Conservation (phyloP, 1,140 invertebrate genomes). For the Asbolus verrucosus region DNA sequence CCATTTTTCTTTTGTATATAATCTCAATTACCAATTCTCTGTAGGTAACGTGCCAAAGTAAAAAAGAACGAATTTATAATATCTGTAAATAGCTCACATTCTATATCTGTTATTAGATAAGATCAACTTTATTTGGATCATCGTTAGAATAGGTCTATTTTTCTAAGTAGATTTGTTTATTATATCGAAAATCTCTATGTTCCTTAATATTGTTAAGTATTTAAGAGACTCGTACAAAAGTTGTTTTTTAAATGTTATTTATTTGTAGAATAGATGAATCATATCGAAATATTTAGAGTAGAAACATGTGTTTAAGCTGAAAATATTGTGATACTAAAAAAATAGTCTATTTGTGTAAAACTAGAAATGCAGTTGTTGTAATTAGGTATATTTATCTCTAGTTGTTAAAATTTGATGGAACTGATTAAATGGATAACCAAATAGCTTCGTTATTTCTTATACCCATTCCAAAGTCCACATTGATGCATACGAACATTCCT, state of each 20-base stretch:
- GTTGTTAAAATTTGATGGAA: conserved; percentile 47
- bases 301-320: conserved; percentile 34
- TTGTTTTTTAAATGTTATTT: conserved; percentile 36
- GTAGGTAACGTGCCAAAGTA: conserved; percentile 26
- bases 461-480: too few species aligned
- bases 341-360: conserved; percentile 37
- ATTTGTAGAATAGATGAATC: conserved; percentile 38
- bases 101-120: too few species aligned
- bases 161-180: conserved; percentile 24
- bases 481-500: too few species aligned
- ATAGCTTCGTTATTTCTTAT: conserved; percentile 6
- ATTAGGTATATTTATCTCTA: conserved; percentile 37
- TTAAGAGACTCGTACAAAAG: conserved; percentile 27
- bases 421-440: conserved; percentile 41
- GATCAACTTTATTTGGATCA: conserved; percentile 19
- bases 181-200: conserved; percentile 31
- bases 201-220: conserved; percentile 34
- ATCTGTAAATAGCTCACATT: conserved; percentile 35
- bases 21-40: not conserved
- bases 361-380: conserved; percentile 30
- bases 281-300: conserved; percentile 41
- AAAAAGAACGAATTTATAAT: conserved; percentile 34
- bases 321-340: conserved; percentile 42
- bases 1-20: conserved; percentile 22
- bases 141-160: conserved; percentile 40